phyloP scores from a whole-genome alignment of 2,888 invertebrate species.

The Cremastinae sp. region DNA sequence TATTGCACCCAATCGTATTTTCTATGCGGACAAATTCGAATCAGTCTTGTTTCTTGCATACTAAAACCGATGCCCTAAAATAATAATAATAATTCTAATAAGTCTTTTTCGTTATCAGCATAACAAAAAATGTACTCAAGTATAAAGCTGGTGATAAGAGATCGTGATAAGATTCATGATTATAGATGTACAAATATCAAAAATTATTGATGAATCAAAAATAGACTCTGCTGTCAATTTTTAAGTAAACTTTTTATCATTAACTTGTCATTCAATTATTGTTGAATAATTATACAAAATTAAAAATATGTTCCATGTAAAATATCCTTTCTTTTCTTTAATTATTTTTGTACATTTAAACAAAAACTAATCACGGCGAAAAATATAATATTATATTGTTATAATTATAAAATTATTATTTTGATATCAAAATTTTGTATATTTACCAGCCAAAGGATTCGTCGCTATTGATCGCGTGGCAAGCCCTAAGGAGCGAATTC shows the following conservation, averaged over 20 bases:
- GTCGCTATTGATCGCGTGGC: conserved; percentile 51
- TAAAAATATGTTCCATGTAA: too few relatives aligned
- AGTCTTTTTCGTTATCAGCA: too few relatives aligned
- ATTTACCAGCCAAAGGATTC: conserved; percentile 43
- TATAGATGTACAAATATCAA: neutral
- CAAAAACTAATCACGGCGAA: neutral
- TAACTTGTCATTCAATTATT: too few relatives aligned
- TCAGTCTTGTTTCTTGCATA: neutral
- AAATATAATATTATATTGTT: too few relatives aligned
- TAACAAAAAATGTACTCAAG: too few relatives aligned
- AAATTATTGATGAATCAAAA: too few relatives aligned
- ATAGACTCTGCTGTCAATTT: too few relatives aligned
- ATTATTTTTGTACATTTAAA: neutral
- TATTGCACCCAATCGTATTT: conserved; percentile 39
- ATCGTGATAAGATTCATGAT: conserved; percentile 6
- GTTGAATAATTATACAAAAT: too few relatives aligned
- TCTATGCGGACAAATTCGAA: neutral
- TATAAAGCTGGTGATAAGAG: neutral
- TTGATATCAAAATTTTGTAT: neutral
- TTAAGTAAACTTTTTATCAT: too few relatives aligned
- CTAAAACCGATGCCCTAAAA: neutral
- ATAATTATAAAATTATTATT: neutral
- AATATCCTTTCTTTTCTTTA: too few relatives aligned
- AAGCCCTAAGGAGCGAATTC: conserved; percentile 41
- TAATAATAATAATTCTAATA: neutral